These are phyloP conservation scores for Platichthys flesus DNA, from an alignment of 2,113 vertebrate genomes.

Conservation along the genomic window DNA sequence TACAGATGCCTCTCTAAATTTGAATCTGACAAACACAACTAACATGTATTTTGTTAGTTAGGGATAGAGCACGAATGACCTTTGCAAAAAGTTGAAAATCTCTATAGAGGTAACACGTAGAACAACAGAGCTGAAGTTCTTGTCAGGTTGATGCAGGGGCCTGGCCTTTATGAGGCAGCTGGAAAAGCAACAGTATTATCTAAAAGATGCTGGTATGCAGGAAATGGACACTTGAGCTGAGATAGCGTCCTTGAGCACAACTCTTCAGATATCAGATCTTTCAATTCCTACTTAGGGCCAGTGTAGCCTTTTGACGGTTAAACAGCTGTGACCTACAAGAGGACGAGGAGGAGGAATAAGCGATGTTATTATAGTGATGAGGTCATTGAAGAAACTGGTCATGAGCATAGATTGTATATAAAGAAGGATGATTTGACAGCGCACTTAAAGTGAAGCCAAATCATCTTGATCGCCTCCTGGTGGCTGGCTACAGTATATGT, in stretches of 20 bases:
- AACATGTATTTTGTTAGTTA: neutral
- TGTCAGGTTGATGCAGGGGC: constrained; percentile 2
- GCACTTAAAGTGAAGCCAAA: too few relatives aligned
- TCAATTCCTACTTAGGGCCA: constrained; percentile 40
- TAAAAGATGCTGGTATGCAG: constrained; percentile 53
- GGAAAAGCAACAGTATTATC: constrained; percentile 38
- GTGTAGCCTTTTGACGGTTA: constrained; percentile 6
- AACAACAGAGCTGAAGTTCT: constrained; percentile 33
- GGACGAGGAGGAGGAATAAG: neutral
- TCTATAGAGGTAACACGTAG: constrained; percentile 25
- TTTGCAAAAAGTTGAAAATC: neutral
- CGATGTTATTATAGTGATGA: neutral
- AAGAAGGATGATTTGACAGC: too few relatives aligned
- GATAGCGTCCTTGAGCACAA: constrained; percentile 10
- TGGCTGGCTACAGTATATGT: too few relatives aligned
- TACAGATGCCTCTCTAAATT: too few relatives aligned
- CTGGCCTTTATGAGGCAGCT: constrained; percentile 41
- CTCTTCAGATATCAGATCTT: constrained; percentile 45
- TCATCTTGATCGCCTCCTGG: too few relatives aligned
- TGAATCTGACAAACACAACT: neutral
- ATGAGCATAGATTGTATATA: too few relatives aligned
- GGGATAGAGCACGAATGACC: too few relatives aligned
- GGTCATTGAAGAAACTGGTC: too few relatives aligned
- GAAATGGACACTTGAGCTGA: constrained; percentile 49
- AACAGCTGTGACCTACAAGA: neutral